These are phyloP conservation scores for Nannobrachium achirus DNA, from an alignment of 2,113 vertebrate species.

Conservation along the genomic window DNA sequence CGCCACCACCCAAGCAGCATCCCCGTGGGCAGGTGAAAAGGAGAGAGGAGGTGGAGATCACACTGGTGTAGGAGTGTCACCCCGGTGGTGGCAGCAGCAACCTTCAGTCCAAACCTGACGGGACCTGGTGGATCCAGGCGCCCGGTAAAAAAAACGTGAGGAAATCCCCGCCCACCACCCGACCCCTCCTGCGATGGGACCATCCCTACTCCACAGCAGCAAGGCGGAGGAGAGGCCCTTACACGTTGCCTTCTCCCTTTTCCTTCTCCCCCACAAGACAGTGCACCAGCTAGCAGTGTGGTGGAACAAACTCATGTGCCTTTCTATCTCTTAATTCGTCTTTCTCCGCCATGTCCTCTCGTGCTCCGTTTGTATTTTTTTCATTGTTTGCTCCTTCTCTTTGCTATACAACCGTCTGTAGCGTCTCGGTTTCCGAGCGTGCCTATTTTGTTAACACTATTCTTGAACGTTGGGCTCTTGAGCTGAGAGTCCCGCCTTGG, in stretches of 20 bases:
- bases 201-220: not conserved
- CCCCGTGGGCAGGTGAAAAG: slow-evolving; percentile 80
- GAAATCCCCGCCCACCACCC: too few species aligned
- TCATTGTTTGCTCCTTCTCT: not conserved
- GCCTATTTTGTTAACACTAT: not conserved
- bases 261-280: not conserved
- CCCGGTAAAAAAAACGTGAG: slow-evolving; percentile 38
- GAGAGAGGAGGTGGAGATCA: slow-evolving; percentile 80
- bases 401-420: not conserved
- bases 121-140: slow-evolving; percentile 11
- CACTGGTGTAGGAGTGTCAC: slow-evolving; percentile 69
- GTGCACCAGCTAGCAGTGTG: not conserved
- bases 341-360: not conserved
- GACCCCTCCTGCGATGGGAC: not conserved
- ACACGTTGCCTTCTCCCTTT: not conserved
- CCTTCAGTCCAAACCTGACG: slow-evolving; percentile 12
- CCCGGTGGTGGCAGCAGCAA: slow-evolving; percentile 8
- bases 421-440: not conserved
- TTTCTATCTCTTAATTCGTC: slow-evolving; percentile 33
- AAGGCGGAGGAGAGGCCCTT: not conserved
- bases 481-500: not conserved
- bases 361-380: not conserved
- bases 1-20: slow-evolving; percentile 79
- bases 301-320: slow-evolving; percentile 43
- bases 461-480: not conserved